Base-by-base conservation (phyloP, 2,113 vertebrate species). In the Cinclus cinclus region DNA sequence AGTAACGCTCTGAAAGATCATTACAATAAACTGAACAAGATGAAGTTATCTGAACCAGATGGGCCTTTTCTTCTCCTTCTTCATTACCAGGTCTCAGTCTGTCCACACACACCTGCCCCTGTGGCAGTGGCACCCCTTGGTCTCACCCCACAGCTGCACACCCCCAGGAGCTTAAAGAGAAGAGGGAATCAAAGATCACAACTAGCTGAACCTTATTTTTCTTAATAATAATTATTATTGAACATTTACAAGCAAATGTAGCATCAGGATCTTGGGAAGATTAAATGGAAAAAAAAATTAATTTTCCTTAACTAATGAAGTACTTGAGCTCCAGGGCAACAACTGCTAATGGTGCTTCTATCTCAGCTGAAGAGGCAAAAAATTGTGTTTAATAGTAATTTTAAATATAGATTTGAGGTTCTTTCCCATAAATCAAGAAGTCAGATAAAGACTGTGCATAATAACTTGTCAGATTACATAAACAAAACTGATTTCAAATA, bases 381-480 rank as follows among this genome's bases (percentile, higher is more conserved):
- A 81, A 22, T 12, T 76, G 60, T 59, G 42, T 68, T 92, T 90
- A 92, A 94, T 35, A 87, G 44, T 92, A 74, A 89, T 87, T 94
- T 90, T 71, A 90, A 94, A 90, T 78, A 93, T 30, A 94, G 80
- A 90, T 77, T 83, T 60, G 79, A 92, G 71, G 68, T 77, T 81
- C 71, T 83, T 69, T 77, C 88, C 86, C 92, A 83, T 92, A 91
- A 93, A 94, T 94, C 92, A 90, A 15, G 13, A 76, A 89, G 91
- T 77, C 88, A 90, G 88, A 93, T 73, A 88, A 80, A 41, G 85
- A 73, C 71, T 73, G 65, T 0, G 4, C 63, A 50, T 90, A 96
- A 87, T 37, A 94, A 86, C 87, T 73, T 95, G 82, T 85, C 82
- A 90, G 80, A 93, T 91, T 82, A 68, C 90, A 92, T 92, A 96